phyloP scores from a whole-genome alignment of 2,113 vertebrate genomes.

The Labrus mixtus region DNA sequence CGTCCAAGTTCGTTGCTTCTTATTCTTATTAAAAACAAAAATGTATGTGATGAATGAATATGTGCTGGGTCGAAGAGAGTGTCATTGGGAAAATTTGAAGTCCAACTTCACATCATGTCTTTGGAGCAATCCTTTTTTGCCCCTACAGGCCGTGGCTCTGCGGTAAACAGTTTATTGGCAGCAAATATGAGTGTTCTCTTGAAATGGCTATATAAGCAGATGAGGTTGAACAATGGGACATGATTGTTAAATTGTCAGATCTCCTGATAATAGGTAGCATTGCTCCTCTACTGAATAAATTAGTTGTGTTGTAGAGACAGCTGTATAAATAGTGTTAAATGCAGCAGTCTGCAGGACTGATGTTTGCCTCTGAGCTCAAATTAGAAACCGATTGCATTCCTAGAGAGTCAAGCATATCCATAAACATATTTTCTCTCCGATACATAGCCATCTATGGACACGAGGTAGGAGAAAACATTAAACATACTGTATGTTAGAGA shows the following conservation, averaged over 20 bases:
- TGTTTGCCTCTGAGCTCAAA: slow-evolving; percentile 70
- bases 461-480: slow-evolving; percentile 29
- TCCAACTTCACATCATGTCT: not conserved
- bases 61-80: not conserved
- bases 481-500: slow-evolving; percentile 14
- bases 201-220: slow-evolving; percentile 67
- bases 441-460: slow-evolving; percentile 72
- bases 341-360: slow-evolving; percentile 45
- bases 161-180: slow-evolving; percentile 14
- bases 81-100: not conserved
- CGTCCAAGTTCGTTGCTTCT: slow-evolving; percentile 5
- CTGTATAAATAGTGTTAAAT: slow-evolving; percentile 69
- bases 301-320: slow-evolving; percentile 54
- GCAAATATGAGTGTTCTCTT: not conserved
- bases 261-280: slow-evolving; percentile 52
- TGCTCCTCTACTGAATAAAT: slow-evolving; percentile 46
- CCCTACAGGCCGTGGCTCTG: slow-evolving; percentile 17
- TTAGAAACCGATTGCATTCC: slow-evolving; percentile 78
- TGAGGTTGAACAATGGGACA: slow-evolving; percentile 46
- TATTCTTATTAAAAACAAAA: not conserved
- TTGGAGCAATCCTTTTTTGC: slow-evolving; percentile 28
- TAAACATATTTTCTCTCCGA: slow-evolving; percentile 73
- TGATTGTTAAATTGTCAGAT: slow-evolving; percentile 41
- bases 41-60: not conserved
- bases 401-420: slow-evolving; percentile 70